Conservation (phyloP, 2,797 vertebrate genomes). For the Gymnoscopelus braueri region DNA sequence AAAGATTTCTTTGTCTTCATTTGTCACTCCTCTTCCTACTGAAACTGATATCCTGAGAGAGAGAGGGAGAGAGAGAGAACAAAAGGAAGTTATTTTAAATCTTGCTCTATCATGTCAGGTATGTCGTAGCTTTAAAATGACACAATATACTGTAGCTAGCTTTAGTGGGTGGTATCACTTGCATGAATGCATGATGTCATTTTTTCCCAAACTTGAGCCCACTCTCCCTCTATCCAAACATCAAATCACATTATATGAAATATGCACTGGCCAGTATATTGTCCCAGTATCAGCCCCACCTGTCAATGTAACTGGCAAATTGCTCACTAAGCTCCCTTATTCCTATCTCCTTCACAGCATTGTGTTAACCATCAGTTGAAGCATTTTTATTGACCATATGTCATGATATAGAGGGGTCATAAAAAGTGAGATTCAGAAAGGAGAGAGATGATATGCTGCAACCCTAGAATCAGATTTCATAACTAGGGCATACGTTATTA, state of each 20-base stretch:
- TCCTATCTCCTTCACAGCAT: slow-evolving; percentile 71
- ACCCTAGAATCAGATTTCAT: slow-evolving; percentile 51
- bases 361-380: slow-evolving; percentile 72
- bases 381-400: slow-evolving; percentile 79
- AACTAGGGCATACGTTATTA: slow-evolving; percentile 47
- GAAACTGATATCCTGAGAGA: slow-evolving; percentile 27
- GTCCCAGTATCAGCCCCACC: slow-evolving; percentile 66
- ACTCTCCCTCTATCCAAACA: slow-evolving; percentile 63
- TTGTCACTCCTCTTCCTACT: slow-evolving; percentile 16
- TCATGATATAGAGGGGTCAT: slow-evolving; percentile 59
- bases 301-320: slow-evolving; percentile 75
- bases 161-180: slow-evolving; percentile 61
- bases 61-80: slow-evolving; percentile 4
- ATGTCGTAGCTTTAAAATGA: slow-evolving; percentile 12
- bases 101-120: background rate
- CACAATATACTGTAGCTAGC: background rate
- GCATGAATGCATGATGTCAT: slow-evolving; percentile 69
- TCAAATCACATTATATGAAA: slow-evolving; percentile 75
- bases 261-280: slow-evolving; percentile 64
- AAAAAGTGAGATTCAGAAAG: slow-evolving; percentile 65
- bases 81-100: slow-evolving; percentile 32
- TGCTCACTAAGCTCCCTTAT: slow-evolving; percentile 73
- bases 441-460: slow-evolving; percentile 57
- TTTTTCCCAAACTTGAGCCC: slow-evolving; percentile 75
- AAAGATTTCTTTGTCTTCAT: slow-evolving; percentile 27